Base-by-base conservation (phyloP, 2,888 invertebrate genomes). In the Hypsopygia costalis region DNA sequence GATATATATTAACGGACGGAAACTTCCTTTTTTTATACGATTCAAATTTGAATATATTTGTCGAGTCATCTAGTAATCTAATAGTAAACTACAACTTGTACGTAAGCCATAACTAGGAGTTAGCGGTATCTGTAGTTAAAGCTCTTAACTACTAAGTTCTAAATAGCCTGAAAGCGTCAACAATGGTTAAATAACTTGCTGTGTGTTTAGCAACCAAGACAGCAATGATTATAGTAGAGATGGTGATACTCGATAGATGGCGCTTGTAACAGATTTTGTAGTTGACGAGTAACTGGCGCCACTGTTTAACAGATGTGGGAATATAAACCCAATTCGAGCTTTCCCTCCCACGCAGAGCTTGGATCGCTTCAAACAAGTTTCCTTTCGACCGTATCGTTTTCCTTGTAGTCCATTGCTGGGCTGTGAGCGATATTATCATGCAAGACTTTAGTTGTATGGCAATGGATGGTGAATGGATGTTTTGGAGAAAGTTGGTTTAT, bases 401-500 rank as follows among this genome's bases (percentile, higher is more conserved):
- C 1, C 40, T 36, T 27, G 27, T 3, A 43, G 29, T 69, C 53
- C 74, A 70, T 63, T 70, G 62, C 79, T 47, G 16, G 34, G 36
- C 48, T 4, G 3, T 21, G 46, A 41, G 5, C 1, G 3, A 6
- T 1, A 3, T 34, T 9, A 35, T 20, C 6, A 3, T 40, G 36
- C 22, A 34, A 12, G 57, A 5, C 42, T 52, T 61, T 65, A 65
- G 46, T 62, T 30, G 10, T 5, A 6, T 9, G 38, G 27, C 36
- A 35, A 16, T 27, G 11, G 21, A 21, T 42, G 33, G 28, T n/a
- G n/a, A n/a, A n/a, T n/a, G n/a, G n/a, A n/a, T 12, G 7, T 21
- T 44, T 25, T 9, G 28, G 30, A 40, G 28, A 22, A 28, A 27
- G 10, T 16, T 27, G 11, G 27, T 16, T 25, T 41, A 47, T 52